Base-by-base conservation (phyloP, 2,888 invertebrate species). In the Eupithecia exiguata region DNA sequence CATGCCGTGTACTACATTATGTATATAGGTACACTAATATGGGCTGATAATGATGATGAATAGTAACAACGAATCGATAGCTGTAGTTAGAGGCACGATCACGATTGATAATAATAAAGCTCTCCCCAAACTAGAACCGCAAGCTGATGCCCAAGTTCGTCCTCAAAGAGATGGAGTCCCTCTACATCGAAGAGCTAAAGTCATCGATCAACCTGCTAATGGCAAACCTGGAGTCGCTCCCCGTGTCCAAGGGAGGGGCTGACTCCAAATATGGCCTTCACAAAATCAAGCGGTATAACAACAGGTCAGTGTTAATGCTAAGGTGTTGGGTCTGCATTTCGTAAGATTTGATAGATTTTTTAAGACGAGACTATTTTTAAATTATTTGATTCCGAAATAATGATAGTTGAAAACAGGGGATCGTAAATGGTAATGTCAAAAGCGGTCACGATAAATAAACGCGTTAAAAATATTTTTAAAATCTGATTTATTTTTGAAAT, bases 141-240 rank as follows among this genome's bases (percentile, higher is more conserved):
- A 98, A 99, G 94, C 94, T 99, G 87, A 98, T 99, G 98, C 99
- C 99, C 83, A 99, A 98, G 95, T 99, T 99, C 95, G 99, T 99
- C 80, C 96, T 99, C 84, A 99, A 99, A 96, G 99, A 99, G 95
- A 99, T 99, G 99, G 99, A 99, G 95, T 98, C 98, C 71, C 96
- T 99, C 87, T 99, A 99, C 95, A 97, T 99, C 87, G 99, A 99
- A 95, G 99, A 99, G 94, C 95, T 99, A 87, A 98, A 99, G 93
- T 97, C 99, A 76, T 98, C 99, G 81, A 99, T 99, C 92, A 99
- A 99, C 94, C 96, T 99, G 84, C 95, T 99, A 87, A 99, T 99
- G 98, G 98, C 98, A 80, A 99, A 99, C 95, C 96, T 99, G 92
- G 99, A 99, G 95, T 99, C 99, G 74, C 96, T 99, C 79, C 99